A percentile compares a stretch with the other conserved stretches of the same genome.
Conservation (phyloP, 2,888 invertebrate species). For the Cetonia aurata region DNA sequence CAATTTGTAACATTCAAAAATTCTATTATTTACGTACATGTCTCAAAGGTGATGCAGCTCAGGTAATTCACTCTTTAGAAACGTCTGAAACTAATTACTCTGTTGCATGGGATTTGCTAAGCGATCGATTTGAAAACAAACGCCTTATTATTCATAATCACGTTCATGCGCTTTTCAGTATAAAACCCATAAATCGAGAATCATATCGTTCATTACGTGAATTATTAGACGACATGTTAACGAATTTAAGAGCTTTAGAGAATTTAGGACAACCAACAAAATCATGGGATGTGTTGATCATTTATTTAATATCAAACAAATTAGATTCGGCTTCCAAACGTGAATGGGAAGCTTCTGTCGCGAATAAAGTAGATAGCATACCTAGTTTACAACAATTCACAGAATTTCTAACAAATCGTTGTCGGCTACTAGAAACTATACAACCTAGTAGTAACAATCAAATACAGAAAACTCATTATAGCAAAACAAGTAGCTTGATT, state of each 20-base stretch:
- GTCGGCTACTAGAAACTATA: constrained; percentile 23
- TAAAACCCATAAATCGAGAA: constrained; percentile 18
- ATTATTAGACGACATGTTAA: constrained; percentile 27
- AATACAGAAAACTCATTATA: background rate
- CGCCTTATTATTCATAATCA: constrained; percentile 49
- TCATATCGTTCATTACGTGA: constrained; percentile 20
- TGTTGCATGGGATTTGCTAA: constrained; percentile 50
- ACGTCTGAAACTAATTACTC: constrained; percentile 47
- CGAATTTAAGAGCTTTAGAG: constrained; percentile 33
- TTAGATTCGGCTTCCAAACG: constrained; percentile 16
- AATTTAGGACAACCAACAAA: constrained; percentile 19
- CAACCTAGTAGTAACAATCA: constrained; percentile 6
- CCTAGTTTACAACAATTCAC: too few species aligned
- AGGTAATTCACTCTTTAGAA: constrained; percentile 47
- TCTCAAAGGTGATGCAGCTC: constrained; percentile 41
- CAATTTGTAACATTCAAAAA: constrained; percentile 39
- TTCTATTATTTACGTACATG: constrained; percentile 45
- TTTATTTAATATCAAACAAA: constrained; percentile 23
- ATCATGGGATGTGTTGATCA: constrained; percentile 19
- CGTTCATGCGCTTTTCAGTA: constrained; percentile 48
- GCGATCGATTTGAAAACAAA: constrained; percentile 50
- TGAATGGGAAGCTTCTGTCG: constrained; percentile 24
- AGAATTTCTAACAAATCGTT: constrained; percentile 18
- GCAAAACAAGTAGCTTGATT: background rate
- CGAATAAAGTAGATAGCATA: constrained; percentile 13